These are phyloP conservation scores for Himalopsyche tibetana DNA, from an alignment of 2,888 invertebrate species.

Conservation along the genomic window DNA sequence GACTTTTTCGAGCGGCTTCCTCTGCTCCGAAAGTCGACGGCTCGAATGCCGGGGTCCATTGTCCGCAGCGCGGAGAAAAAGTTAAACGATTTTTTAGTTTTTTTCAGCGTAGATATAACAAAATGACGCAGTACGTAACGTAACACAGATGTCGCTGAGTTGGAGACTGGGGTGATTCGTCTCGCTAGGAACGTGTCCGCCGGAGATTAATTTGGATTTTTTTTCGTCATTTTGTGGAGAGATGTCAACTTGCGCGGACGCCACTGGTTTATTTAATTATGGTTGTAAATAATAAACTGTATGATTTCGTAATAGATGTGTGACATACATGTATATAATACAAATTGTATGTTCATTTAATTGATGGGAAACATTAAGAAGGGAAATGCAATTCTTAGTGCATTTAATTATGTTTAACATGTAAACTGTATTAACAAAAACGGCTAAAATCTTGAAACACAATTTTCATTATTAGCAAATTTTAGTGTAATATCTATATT, in stretches of 20 bases:
- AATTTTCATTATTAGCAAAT: no score
- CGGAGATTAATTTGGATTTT: slow-evolving; percentile 50
- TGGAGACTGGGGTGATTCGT: slow-evolving; percentile 27
- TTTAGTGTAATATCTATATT: no score
- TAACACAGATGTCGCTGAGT: slow-evolving; percentile 48
- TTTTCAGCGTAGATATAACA: slow-evolving; percentile 1
- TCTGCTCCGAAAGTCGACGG: background rate
- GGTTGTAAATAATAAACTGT: background rate
- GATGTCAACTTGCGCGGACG: slow-evolving; percentile 11
- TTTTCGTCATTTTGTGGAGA: slow-evolving; percentile 6
- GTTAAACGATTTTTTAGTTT: slow-evolving; percentile 51
- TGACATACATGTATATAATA: no score
- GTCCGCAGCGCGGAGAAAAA: slow-evolving; percentile 18
- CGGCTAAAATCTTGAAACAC: no score
- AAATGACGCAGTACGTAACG: slow-evolving; percentile 38
- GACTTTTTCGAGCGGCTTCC: background rate
- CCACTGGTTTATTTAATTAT: background rate
- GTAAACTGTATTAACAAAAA: no score
- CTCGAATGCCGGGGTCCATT: background rate
- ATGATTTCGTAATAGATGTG: background rate
- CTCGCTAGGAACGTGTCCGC: slow-evolving; percentile 46
- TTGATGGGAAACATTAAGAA: no score
- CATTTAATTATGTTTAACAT: no score
- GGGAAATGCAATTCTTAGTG: no score
- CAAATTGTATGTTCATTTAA: no score